Base-by-base conservation (phyloP, 1,140 invertebrate genomes). In the Drosophila malerkotliana region DNA sequence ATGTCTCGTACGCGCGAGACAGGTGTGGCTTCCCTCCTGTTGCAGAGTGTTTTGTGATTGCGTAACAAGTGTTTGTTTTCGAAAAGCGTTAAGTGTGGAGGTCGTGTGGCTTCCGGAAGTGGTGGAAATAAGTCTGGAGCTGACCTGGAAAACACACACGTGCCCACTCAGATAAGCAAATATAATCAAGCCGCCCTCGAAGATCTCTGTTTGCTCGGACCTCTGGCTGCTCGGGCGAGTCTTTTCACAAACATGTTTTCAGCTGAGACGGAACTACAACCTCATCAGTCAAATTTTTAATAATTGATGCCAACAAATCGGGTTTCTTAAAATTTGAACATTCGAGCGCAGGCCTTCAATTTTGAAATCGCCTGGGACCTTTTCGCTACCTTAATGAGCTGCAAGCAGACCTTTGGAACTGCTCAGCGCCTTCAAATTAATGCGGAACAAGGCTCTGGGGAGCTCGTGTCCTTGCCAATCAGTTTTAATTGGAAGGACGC, bases 401-500 rank as follows among this genome's bases (percentile, higher is more conserved):
- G 45, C 51, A 14, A 58, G 28, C 10, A 51, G 14, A 48, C 26
- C 9, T 24, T 37, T 41, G 54, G 37, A 41, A 45, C 41, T 41
- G n/a, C 41, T 9, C n/a, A 12, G 21, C 8, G 49, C 63, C 63
- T 18, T 18, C 34, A 37, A n/a, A n/a, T 37, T 37, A 30, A 10
- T 14, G 28, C 47, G 45, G 10, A 30, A 10, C 14, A 44, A 26
- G 7, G 44, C 12, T 39, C 41, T 12, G 41, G 41, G 14, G 60
- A 21, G 7, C 44, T 15, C 18, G 48, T 12, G 12, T 62, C 44
- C 21, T 30, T 62, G 61, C 57, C 68, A 81, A 73, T 73, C 41
- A 57, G 48, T 28, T 37, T 57, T 83, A 83, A 83, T 83, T 83
- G 61, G 79, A 84, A 68, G 51, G 62, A 26, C 62, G 54, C 63